Percentiles rank a stretch among this genome's conserved stretches.
These are phyloP conservation scores for Eledona agricola DNA, from an alignment of 2,888 invertebrate genomes.

Conservation along the genomic window DNA sequence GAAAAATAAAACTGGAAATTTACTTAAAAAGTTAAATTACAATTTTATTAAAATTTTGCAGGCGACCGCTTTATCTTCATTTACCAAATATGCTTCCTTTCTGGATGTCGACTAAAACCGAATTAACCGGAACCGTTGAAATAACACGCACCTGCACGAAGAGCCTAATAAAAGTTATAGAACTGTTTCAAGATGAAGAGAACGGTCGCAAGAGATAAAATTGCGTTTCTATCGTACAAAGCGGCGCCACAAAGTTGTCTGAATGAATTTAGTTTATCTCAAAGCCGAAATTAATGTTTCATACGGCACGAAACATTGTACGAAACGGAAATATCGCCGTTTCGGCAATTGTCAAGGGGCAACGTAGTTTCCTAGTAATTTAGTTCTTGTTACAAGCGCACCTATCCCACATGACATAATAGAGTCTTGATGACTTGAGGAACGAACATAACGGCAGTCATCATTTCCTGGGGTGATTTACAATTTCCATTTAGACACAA, in stretches of 20 bases:
- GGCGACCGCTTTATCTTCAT: slow-evolving; percentile 10
- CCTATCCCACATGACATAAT: slow-evolving; percentile 36
- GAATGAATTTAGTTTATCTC: slow-evolving; percentile 27
- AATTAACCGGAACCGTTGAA: too few species aligned
- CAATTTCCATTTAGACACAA: slow-evolving; percentile 36
- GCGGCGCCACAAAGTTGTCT: slow-evolving; percentile 8
- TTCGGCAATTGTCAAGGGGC: slow-evolving; percentile 7
- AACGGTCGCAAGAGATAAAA: slow-evolving; percentile 18
- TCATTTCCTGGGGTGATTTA: slow-evolving; percentile 37
- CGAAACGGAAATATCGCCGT: slow-evolving; percentile 17
- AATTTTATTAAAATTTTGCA: slow-evolving; percentile 19
- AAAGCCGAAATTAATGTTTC: slow-evolving; percentile 26
- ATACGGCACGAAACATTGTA: slow-evolving; percentile 17
- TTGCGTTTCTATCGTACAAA: slow-evolving; percentile 20
- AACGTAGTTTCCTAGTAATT: slow-evolving; percentile 25
- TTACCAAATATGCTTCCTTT: too few species aligned
- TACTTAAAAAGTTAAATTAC: slow-evolving; percentile 27
- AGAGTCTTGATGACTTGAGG: slow-evolving; percentile 35
- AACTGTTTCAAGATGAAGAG: slow-evolving; percentile 15
- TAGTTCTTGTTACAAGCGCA: slow-evolving; percentile 29
- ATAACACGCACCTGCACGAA: too few species aligned
- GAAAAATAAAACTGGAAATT: too few species aligned
- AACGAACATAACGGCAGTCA: slow-evolving; percentile 34
- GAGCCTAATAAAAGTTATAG: slow-evolving; percentile 7
- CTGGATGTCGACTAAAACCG: too few species aligned